Base-by-base conservation (phyloP, 2,888 invertebrate genomes). In the Notocelia uddmanniana region DNA sequence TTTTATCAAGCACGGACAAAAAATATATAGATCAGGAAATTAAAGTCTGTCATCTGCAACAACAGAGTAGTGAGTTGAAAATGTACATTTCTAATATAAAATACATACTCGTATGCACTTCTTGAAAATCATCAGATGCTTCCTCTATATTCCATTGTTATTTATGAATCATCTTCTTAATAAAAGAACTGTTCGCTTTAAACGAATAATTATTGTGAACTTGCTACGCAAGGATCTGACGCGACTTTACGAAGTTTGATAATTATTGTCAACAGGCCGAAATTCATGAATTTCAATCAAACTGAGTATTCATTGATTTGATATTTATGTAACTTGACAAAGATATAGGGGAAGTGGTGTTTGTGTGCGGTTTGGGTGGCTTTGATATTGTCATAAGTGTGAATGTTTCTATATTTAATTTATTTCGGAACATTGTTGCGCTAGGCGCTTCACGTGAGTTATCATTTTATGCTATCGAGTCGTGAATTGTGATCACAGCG, bases 251-350 rank as follows among this genome's bases (percentile, higher is more conserved):
- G 54, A 31, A 62, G 31, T 68, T 50, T 50, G 58, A 31, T 68
- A 58, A 58, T 48, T 31, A 59, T 37, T 68, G 26, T 52, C 10
- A 31, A 45, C n/a, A n/a, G 10, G 13, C 48, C 31, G 19, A 37
- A 64, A 52, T 64, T 34, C 9, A 21, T 52, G 52, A 34, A 64
- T 54, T 54, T 3, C 50, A 9, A 52, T 50, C 52, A 63, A 63
- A 52, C 31, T 34, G 52, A 52, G 66, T 66, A 66, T 59, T 54
- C 34, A 34, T 8, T 41, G 34, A 66, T 71, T 31, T 31, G 31
- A 31, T n/a, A n/a, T n/a, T 60, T 71, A 67, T 54, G 37, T 13
- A 23, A 15, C 52, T 19, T 60, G 59, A 52, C 71, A 71, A 71
- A 71, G 66, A 60, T 5, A n/a, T 18, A 34, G 55, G n/a, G 62